Conservation (phyloP, 2,113 vertebrate genomes). For the Tursiops truncatus region DNA sequence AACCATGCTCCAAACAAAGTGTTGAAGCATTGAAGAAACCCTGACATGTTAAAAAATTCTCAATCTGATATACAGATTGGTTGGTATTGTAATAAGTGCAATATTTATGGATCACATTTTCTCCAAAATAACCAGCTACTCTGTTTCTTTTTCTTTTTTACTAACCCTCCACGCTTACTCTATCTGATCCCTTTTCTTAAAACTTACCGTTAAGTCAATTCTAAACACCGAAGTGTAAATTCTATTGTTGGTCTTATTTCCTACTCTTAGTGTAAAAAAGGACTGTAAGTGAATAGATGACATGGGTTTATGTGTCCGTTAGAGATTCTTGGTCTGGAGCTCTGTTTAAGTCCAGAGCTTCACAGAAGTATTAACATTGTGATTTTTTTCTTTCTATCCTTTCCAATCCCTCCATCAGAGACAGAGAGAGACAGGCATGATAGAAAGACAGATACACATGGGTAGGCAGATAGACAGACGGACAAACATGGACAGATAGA, state of each 20-base stretch:
- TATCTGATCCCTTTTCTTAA: not conserved
- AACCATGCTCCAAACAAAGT: not conserved
- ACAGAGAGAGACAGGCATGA: not conserved
- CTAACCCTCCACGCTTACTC: not conserved
- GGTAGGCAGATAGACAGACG: not conserved
- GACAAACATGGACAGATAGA: not conserved
- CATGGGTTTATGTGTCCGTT: not conserved
- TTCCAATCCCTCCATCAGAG: not conserved
- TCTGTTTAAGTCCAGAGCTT: not conserved
- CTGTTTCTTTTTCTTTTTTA: not conserved
- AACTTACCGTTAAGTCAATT: not conserved
- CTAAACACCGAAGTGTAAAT: not conserved
- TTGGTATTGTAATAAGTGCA: not conserved
- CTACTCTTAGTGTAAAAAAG: not conserved
- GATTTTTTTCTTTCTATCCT: not conserved
- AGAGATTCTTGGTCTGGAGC: not conserved
- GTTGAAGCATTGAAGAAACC: not conserved
- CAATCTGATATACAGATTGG: not conserved
- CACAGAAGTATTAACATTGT: not conserved
- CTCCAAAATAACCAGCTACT: not conserved
- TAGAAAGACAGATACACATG: not conserved
- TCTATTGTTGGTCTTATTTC: constrained; percentile 1
- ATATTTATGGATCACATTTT: not conserved
- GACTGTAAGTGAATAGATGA: not conserved
- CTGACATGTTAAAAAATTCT: constrained; percentile 16